phyloP scores from a whole-genome alignment of 1,140 invertebrate genomes.

The Andrena cerasifolii region DNA sequence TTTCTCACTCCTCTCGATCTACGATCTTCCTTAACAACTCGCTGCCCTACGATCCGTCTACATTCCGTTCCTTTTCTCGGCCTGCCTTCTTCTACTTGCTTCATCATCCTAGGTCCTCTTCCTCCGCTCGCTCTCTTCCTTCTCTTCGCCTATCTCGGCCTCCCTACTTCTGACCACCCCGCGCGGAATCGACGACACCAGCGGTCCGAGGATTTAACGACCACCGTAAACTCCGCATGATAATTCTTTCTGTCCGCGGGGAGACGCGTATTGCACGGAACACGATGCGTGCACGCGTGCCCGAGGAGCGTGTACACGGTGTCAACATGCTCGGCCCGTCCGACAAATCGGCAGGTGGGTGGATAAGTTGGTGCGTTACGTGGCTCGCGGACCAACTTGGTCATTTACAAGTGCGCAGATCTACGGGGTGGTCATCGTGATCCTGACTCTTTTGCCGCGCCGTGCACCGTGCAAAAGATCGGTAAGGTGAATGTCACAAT shows the following conservation, averaged over 20 bases:
- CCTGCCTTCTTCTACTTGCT: neutral
- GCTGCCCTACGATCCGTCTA: neutral
- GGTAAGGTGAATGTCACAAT: too few species aligned
- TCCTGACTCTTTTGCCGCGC: too few species aligned
- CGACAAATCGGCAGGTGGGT: constrained; percentile 41
- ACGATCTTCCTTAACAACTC: neutral
- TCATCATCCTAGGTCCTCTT: neutral
- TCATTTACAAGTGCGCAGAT: neutral
- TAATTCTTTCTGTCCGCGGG: constrained; percentile 13
- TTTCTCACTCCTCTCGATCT: neutral
- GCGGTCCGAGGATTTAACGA: constrained; percentile 9
- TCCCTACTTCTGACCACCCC: neutral
- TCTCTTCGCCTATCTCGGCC: neutral
- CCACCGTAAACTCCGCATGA: constrained; percentile 19
- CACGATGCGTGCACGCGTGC: constrained; percentile 10
- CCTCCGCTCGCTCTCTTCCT: too few species aligned
- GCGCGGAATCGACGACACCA: constrained; percentile 2
- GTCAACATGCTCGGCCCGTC: constrained; percentile 20
- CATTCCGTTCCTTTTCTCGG: neutral
- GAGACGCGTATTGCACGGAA: constrained; percentile 12
- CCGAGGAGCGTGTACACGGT: constrained; percentile 17
- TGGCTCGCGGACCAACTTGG: neutral
- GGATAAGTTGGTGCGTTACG: constrained; percentile 46
- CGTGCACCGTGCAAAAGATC: too few species aligned
- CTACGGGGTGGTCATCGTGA: constrained; percentile 3